A percentile compares a stretch with the other conserved stretches of the same genome.
Conservation (phyloP, 2,113 vertebrate genomes). For the Cyanocitta stelleri region DNA sequence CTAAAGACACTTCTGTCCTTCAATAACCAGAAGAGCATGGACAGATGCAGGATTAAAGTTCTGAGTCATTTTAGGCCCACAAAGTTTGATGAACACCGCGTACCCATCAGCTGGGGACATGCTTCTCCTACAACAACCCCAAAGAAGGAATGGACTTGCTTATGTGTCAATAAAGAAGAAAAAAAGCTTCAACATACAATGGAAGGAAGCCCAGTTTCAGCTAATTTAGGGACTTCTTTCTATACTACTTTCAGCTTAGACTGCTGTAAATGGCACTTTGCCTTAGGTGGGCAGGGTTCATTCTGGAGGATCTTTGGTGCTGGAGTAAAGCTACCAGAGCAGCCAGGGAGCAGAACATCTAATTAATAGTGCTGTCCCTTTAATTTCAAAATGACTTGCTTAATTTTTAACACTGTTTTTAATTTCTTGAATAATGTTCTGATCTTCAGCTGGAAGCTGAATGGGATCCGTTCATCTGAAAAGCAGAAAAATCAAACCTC, state of each 20-base stretch:
- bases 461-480: background rate
- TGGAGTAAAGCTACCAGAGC: background rate
- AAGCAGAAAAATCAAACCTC: background rate
- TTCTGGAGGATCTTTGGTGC: background rate
- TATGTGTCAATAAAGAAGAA: background rate
- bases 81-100: background rate
- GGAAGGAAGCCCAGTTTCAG: background rate
- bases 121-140: background rate
- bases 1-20: background rate
- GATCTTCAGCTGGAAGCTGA: background rate
- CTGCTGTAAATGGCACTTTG: background rate
- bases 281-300: background rate
- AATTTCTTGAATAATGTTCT: background rate
- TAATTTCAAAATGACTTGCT: background rate
- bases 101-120: background rate
- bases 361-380: background rate
- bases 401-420: background rate
- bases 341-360: background rate
- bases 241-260: background rate
- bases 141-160: background rate
- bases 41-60: background rate
- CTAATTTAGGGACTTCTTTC: background rate
- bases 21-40: background rate
- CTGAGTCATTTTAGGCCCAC: background rate
- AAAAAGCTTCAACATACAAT: background rate